Base-by-base conservation (phyloP, 2,888 invertebrate genomes). In the Watsonalla cultraria region DNA sequence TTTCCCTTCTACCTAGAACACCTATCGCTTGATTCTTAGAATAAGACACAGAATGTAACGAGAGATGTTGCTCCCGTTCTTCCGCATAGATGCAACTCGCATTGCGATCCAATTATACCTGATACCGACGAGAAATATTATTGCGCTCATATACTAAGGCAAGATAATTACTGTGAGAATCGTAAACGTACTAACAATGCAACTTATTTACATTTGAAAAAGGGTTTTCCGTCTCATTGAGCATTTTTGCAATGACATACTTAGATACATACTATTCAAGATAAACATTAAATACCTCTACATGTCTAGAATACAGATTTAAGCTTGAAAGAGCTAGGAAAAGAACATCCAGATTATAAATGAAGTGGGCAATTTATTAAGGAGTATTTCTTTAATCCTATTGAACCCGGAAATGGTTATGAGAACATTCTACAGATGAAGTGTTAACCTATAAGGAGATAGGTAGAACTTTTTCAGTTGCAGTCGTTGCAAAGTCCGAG, bases 61-160 rank as follows among this genome's bases (percentile, higher is more conserved):
- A 81, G 87, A 90, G 85, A 83, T 80, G 80, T 72, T 74, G 77
- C 79, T 75, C 72, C 78, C 80, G 74, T 77, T 82, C 84, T 89
- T 90, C 90, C 90, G 90, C 90, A 86, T 90, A 86, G 77, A 82
- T 74, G 75, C 75, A 74, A 75, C 82, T 88, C 84, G 77, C 86
- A 86, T 88, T 87, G 84, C 87, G 77, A 86, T 84, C 83, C 84
- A 86, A 88, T 90, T 89, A 88, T 87, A 87, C 78, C 76, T 83
- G 86, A 87, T 85, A 88, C 82, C 64, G 72, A 71, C 74, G 75
- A 86, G 82, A 84, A 82, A 84, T 85, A 85, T 80, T 81, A 85
- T 79, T 80, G 78, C 75, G 69, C 78, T 79, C 77, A 81, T 83
- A 80, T 77, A 69, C 72, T 76, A 78, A 77, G 68, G 73, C 61